Evolutionary conservation across 2,113 vertebrate genomes (phyloP).

Genomic region (Oceanites oceanicus): DNA sequence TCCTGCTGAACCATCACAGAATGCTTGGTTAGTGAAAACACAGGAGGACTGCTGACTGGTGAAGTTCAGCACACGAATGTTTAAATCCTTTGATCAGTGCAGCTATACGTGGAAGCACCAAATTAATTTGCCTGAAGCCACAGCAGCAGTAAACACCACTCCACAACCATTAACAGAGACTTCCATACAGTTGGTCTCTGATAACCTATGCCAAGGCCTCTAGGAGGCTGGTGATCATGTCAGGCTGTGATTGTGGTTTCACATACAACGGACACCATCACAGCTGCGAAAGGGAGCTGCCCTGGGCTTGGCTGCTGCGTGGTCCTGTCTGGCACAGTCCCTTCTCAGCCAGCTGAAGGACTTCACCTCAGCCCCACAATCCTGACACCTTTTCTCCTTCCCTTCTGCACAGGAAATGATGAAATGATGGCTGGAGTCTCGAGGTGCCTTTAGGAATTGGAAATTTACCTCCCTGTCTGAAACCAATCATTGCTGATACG

Average conservation of each 20-base stretch:
- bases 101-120: background rate
- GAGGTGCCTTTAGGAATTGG: background rate
- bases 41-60: background rate
- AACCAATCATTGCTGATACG: background rate
- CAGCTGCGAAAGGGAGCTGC: background rate
- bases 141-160: background rate
- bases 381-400: background rate
- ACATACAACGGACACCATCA: background rate
- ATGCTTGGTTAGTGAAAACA: background rate
- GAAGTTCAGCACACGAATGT: background rate
- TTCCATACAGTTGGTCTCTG: background rate
- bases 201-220: background rate
- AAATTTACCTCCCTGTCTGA: background rate
- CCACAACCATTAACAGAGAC: background rate
- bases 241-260: background rate
- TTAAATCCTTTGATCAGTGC: background rate
- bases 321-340: background rate
- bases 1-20: background rate
- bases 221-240: background rate
- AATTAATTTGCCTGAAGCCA: background rate
- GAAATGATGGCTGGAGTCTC: background rate
- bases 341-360: background rate
- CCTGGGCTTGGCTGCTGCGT: background rate
- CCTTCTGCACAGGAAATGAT: background rate
- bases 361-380: background rate